Base-by-base conservation (phyloP, 2,888 invertebrate genomes). In the Clepsis dumicolana region DNA sequence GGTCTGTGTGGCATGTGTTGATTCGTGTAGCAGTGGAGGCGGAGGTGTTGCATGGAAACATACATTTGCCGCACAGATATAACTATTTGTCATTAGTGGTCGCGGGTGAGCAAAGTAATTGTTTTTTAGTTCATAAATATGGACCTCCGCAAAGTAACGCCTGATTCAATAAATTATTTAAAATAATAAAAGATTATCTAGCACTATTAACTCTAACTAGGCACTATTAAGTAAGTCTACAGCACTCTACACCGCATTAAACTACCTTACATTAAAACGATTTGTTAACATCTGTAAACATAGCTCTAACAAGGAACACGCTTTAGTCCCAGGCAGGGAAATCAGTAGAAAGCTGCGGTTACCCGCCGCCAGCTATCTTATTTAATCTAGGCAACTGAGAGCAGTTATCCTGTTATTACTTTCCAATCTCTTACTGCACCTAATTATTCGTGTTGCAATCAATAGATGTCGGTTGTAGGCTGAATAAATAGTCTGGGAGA, bases 261-360 rank as follows among this genome's bases (percentile, higher is more conserved):
- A 35, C 35, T 32, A 32, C 50, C 48, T 50, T 59, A 29, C 65
- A 65, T 65, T 65, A 60, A 63, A 64, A 57, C 57, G 57, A 50
- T 60, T 53, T 56, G 66, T 67, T 67, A 54, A 67, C 66, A 61
- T 32, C 56, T 62, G 66, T 67, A 63, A 68, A 64, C 68, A 68
- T 59, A 57, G 64, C 25, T 52, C 35, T n/a, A 64, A 64, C 75
- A 69, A 69, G 72, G 57, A 71, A 70, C 71, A 72, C 72, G 73
- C 75, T 74, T 75, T 75, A 78, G 74, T 74, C 78, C 82, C 84
- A 80, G 74, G 76, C 76, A 79, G 87, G 79, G 88, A 86, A 87
- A 88, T 86, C 85, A 70, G 72, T 85, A 86, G 90, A 91, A 90
- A 90, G 90, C 76, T 81, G 90, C 73, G 90, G 90, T 88, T 84